These are phyloP conservation scores for Campoplex capitator DNA, from an alignment of 2,888 invertebrate species.

Conservation along the genomic window DNA sequence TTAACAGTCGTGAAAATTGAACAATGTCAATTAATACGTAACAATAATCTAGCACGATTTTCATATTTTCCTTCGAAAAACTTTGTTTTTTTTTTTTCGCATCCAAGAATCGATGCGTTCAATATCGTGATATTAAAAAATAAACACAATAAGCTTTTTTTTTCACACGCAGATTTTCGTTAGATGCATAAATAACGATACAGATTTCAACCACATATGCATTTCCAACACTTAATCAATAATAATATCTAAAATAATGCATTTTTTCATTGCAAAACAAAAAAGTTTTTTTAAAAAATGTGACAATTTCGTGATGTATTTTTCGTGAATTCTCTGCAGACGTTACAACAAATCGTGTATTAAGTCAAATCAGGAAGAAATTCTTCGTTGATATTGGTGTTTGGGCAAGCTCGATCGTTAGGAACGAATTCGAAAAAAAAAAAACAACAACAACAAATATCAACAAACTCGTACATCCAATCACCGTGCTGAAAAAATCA, in stretches of 20 bases:
- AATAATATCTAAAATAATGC: conserved; percentile 44
- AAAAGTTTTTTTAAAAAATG: not conserved
- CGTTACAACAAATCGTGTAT: not conserved
- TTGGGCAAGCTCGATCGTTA: conserved; percentile 37
- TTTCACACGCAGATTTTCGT: not conserved
- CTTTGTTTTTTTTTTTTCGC: not conserved
- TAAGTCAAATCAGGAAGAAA: not conserved
- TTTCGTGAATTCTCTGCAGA: not conserved
- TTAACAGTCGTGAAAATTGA: conserved; percentile 53
- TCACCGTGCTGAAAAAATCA: conserved; percentile 7
- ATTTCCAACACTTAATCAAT: conserved; percentile 18
- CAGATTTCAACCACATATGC: not conserved
- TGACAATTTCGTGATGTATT: not conserved
- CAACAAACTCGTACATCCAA: conserved; percentile 23
- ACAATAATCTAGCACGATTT: conserved; percentile 50
- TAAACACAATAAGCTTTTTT: not conserved
- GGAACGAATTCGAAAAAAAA: conserved; percentile 40
- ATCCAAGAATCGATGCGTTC: conserved; percentile 37
- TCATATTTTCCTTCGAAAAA: not conserved
- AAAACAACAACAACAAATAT: conserved; percentile 25
- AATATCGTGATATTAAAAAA: not conserved
- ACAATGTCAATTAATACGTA: conserved; percentile 46
- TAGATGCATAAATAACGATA: conserved; percentile 9
- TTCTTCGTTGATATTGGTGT: conserved; percentile 14
- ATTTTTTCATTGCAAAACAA: not conserved